Percentiles rank a stretch among this genome's conserved stretches.
These are phyloP conservation scores for Eumerus sabulonum DNA, from an alignment of 2,888 invertebrate genomes.

Conservation along the genomic window DNA sequence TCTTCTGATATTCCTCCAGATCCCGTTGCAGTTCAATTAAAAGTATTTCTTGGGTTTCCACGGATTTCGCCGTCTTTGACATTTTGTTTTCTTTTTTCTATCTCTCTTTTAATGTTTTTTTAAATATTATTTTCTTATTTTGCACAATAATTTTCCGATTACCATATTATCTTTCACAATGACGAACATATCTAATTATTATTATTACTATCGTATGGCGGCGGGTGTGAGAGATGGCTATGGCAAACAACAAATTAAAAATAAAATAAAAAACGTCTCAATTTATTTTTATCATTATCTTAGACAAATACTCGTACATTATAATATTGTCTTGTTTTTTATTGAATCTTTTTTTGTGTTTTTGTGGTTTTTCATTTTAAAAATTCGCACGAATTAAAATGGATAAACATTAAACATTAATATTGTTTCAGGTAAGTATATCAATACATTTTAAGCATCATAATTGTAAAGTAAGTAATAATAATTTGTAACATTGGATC, in stretches of 20 bases:
- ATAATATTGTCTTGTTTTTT: conserved; percentile 24
- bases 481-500: conserved; percentile 69
- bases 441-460: conserved; percentile 68
- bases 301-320: conserved; percentile 68
- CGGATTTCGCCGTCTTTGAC: too few species aligned
- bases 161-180: conserved; percentile 67
- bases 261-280: too few species aligned
- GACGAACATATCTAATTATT: conserved; percentile 62
- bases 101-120: conserved; percentile 24
- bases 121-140: too few species aligned
- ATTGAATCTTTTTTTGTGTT: too few species aligned
- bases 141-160: conserved; percentile 66
- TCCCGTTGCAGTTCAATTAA: too few species aligned
- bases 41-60: too few species aligned
- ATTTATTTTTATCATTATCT: conserved; percentile 49
- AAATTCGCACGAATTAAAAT: conserved; percentile 69
- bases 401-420: conserved; percentile 69
- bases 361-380: conserved; percentile 1
- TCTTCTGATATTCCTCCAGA: too few species aligned
- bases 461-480: conserved; percentile 66
- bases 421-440: conserved; percentile 69
- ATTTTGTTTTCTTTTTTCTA: conserved; percentile 27
- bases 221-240: conserved; percentile 47
- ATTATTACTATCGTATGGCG: conserved; percentile 55
- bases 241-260: conserved; percentile 65